Evolutionary conservation across 2,797 vertebrate genomes (phyloP).

Genomic region (Hippocampus kuda): DNA sequence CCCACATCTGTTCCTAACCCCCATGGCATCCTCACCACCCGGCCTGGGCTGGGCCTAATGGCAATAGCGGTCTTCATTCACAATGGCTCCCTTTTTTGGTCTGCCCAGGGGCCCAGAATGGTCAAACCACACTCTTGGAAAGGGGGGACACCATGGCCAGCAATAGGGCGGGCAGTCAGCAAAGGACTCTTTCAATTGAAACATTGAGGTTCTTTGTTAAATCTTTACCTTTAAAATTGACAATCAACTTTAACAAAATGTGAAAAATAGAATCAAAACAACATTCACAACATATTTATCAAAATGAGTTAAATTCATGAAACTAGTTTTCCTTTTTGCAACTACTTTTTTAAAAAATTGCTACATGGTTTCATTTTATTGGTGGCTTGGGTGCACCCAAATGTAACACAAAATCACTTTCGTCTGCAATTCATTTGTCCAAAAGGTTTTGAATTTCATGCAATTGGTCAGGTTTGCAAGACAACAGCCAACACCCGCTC

Average conservation of each 20-base stretch:
- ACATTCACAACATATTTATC: slow-evolving; percentile 62
- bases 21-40: slow-evolving; percentile 93
- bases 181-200: slow-evolving; percentile 98
- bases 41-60: slow-evolving; percentile 91
- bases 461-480: slow-evolving; percentile 12
- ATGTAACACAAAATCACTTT: neutral
- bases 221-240: slow-evolving; percentile 80
- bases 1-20: slow-evolving; percentile 90
- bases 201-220: slow-evolving; percentile 97
- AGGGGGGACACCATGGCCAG: slow-evolving; percentile 95
- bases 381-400: slow-evolving; percentile 54
- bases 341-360: slow-evolving; percentile 18
- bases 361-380: slow-evolving; percentile 34
- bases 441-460: neutral
- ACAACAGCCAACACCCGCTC: neutral
- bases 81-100: slow-evolving; percentile 92
- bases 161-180: slow-evolving; percentile 93
- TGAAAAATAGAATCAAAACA: slow-evolving; percentile 47
- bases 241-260: slow-evolving; percentile 69
- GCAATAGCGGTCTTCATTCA: slow-evolving; percentile 89
- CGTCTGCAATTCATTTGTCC: neutral
- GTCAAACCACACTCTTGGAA: slow-evolving; percentile 94
- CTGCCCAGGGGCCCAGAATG: slow-evolving; percentile 93
- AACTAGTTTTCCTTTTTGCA: slow-evolving; percentile 16
- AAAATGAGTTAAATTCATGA: slow-evolving; percentile 17